These are phyloP conservation scores for Ligdia adustata DNA, from an alignment of 2,888 invertebrate genomes.

Conservation along the genomic window DNA sequence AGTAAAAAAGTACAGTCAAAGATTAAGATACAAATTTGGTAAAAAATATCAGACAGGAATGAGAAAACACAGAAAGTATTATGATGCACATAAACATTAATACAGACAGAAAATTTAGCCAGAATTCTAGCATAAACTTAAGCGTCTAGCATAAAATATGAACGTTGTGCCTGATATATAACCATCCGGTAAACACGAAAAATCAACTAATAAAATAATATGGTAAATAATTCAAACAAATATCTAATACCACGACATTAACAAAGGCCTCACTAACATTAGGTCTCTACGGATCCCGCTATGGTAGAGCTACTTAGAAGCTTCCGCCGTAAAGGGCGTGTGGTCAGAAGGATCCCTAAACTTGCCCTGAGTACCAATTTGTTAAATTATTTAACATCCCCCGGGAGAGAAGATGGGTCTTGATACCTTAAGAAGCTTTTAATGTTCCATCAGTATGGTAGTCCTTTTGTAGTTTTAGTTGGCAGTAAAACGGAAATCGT, in stretches of 20 bases:
- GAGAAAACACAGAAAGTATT: too few species aligned
- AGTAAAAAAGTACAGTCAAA: too few species aligned
- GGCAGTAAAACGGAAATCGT: slow-evolving; percentile 10
- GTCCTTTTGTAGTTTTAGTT: slow-evolving; percentile 16
- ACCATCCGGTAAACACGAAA: too few species aligned
- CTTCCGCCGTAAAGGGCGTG: slow-evolving; percentile 75
- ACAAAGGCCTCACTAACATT: slow-evolving; percentile 39
- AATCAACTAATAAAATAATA: too few species aligned
- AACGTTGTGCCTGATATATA: too few species aligned
- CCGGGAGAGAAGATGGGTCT: slow-evolving; percentile 50
- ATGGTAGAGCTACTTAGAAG: slow-evolving; percentile 65
- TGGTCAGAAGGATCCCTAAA: slow-evolving; percentile 73
- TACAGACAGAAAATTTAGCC: too few species aligned
- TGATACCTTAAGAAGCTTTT: slow-evolving; percentile 52
- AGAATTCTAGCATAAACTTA: too few species aligned
- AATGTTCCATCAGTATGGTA: slow-evolving; percentile 45
- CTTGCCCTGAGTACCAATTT: slow-evolving; percentile 73
- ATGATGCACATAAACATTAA: too few species aligned
- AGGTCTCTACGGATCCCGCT: slow-evolving; percentile 59
- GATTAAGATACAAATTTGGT: too few species aligned
- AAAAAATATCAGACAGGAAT: too few species aligned
- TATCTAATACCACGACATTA: slow-evolving; percentile 33
- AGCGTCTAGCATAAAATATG: too few species aligned
- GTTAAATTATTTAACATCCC: slow-evolving; percentile 75
- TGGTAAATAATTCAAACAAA: too few species aligned